phyloP scores from a whole-genome alignment of 2,113 vertebrate species.

The Nibea albiflora region DNA sequence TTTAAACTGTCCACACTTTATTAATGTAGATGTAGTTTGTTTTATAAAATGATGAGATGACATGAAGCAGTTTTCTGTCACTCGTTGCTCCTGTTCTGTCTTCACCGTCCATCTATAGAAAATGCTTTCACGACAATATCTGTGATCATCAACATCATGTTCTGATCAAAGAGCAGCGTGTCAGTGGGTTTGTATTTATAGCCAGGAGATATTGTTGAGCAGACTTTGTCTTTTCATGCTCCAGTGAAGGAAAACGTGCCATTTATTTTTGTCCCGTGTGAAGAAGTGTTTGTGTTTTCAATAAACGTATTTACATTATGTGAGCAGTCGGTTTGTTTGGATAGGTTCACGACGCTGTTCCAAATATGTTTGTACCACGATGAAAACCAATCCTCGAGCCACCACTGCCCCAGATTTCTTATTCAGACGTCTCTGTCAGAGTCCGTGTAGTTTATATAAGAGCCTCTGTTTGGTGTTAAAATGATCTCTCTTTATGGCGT shows the following conservation, averaged over 20 bases:
- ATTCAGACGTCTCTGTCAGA: not conserved
- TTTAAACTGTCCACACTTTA: conserved; percentile 28
- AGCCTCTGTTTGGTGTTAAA: not conserved
- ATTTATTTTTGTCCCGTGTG: conserved; percentile 55
- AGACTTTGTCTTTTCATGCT: conserved; percentile 32
- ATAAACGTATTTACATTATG: conserved; percentile 71
- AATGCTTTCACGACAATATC: conserved; percentile 33
- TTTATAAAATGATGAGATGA: conserved; percentile 36
- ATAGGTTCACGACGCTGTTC: not conserved
- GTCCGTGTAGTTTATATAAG: not conserved
- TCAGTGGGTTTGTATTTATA: conserved; percentile 49
- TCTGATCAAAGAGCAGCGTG: conserved; percentile 33
- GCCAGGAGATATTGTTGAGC: conserved; percentile 25
- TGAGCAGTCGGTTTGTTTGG: conserved; percentile 15
- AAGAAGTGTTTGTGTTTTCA: conserved; percentile 73
- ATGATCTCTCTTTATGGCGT: conserved; percentile 6
- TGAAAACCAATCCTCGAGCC: not conserved
- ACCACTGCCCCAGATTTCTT: conserved; percentile 7
- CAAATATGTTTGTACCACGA: conserved; percentile 2
- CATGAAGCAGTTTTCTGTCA: conserved; percentile 5
- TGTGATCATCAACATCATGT: not conserved
- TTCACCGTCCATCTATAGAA: conserved; percentile 32
- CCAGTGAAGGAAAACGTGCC: conserved; percentile 63
- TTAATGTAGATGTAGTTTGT: conserved; percentile 39
- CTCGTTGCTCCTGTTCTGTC: conserved; percentile 15